Base-by-base conservation (phyloP, 2,113 vertebrate genomes). In the Paratilapia polleni region DNA sequence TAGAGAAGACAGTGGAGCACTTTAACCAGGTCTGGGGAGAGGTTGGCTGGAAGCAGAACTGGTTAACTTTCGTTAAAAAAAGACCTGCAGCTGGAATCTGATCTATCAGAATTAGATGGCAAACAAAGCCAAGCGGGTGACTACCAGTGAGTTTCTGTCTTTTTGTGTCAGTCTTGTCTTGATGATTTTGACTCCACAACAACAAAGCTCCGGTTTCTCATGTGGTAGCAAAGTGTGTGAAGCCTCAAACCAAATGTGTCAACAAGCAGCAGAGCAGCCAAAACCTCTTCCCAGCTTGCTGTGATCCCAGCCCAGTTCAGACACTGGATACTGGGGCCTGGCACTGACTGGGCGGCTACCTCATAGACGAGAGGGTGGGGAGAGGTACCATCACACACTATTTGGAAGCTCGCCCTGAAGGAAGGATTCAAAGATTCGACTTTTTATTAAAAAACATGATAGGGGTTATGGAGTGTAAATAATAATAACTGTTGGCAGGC, bases 231-330 rank as follows among this genome's bases (percentile, higher is more conserved):
- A 15, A 57, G 60, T 60, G 70, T 73, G 80, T n/a, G 26, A 58
- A 38, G 90, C 82, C 82, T 87, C 68, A 58, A 87, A 91, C 79
- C 88, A 84, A 87, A 86, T 5, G 61, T 90, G 87, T 91, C 88
- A 92, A 84, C 85, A 83, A 90, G 59, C 8, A 9, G 28, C 34
- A 3, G 3, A 28, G 54, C 64, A 26, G 90, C 91, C 88, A 92
- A 88, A 87, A 56, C 57, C 77, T 62, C 70, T 58, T 78, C 58
- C 77, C 77, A n/a, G 81, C 54, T 62, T 11, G 54, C 84, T 94
- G 80, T 93, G 90, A 93, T 93, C 90, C 84, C 2, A 0, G 73
- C 86, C 86, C 88, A 85, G 84, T 77, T 87, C 52, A 81, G 93
- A 89, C 68, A 94, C 82, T 75, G 80, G 91, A 94, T 92, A 91